Percentiles rank a stretch among this genome's conserved stretches.
These are phyloP conservation scores for Dioctria rufipes DNA, from an alignment of 2,888 invertebrate species.

Conservation along the genomic window DNA sequence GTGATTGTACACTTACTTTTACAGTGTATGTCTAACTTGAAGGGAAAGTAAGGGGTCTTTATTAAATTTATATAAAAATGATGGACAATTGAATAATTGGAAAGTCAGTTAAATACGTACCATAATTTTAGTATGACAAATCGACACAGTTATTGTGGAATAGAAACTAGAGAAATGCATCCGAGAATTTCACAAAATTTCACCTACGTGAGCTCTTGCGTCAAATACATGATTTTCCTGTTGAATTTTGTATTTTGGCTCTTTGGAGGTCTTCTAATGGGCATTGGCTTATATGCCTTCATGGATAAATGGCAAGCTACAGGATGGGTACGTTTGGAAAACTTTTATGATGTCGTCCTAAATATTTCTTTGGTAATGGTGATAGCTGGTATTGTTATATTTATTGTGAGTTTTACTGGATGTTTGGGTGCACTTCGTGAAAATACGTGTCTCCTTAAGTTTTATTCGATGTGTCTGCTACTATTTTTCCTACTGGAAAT, in stretches of 20 bases:
- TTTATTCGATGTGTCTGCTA: slow-evolving; percentile 90
- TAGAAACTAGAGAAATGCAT: slow-evolving; percentile 63
- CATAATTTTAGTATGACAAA: slow-evolving; percentile 54
- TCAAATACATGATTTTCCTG: slow-evolving; percentile 71
- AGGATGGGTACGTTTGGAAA: slow-evolving; percentile 86
- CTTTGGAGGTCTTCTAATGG: slow-evolving; percentile 88
- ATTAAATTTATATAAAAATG: neutral
- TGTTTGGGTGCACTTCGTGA: slow-evolving; percentile 86
- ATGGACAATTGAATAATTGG: no score
- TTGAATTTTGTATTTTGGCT: slow-evolving; percentile 78
- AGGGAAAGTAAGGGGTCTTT: neutral
- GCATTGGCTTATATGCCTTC: slow-evolving; percentile 91
- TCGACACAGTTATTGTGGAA: slow-evolving; percentile 54
- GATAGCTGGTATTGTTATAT: slow-evolving; percentile 91
- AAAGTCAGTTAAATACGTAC: neutral
- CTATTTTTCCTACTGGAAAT: slow-evolving; percentile 93
- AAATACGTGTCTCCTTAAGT: slow-evolving; percentile 92
- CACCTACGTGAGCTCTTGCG: slow-evolving; percentile 69
- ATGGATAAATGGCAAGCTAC: slow-evolving; percentile 94
- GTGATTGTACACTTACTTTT: no score
- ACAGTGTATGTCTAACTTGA: no score
- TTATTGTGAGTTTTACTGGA: slow-evolving; percentile 94
- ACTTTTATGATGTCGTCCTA: slow-evolving; percentile 89
- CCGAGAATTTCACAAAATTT: slow-evolving; percentile 69
- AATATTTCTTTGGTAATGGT: slow-evolving; percentile 93